Evolutionary conservation across 2,113 vertebrate genomes (phyloP), one percentile per base, ranked within the genome.

Genomic region (Phyllopteryx taeniolatus): DNA sequence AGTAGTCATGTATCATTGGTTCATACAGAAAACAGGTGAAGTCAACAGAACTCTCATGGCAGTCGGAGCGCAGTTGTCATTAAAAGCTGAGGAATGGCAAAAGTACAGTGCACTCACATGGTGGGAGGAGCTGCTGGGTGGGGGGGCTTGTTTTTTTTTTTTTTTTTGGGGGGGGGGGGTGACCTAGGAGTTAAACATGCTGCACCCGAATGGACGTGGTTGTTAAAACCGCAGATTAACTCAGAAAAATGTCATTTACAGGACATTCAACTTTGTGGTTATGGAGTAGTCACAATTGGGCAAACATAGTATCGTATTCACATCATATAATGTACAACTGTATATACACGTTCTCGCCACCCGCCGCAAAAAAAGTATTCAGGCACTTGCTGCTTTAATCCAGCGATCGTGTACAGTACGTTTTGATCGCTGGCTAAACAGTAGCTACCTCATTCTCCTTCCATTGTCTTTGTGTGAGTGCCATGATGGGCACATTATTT

Each of bases 281-380:
- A 88, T 81, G 85, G 77, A 80, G 83, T 80, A 79, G 73, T 89
- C 86, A 88, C 83, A 10, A 27, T 78, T 87, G 86, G 73, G 87
- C 86, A 90, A 89, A 91, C 90, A 90, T 81, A 87, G 84, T 70
- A 80, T 85, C 91, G 71, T 93, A 92, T 93, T 93, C 89, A 92
- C 90, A 92, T 78, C 78, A 91, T 86, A 91, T 86, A 91, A 91
- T 93, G 90, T 93, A 93, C 91, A 93, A 85, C 87, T 89, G 86
- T 93, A 92, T 93, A 83, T 89, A 88, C 90, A 92, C 74, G 76
- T 68, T 88, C 79, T 79, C 79, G 88, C 70, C 67, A 81, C 67
- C 82, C 42, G 72, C 67, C 1, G n/a, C 69, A 81, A 81, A 83
- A 85, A 88, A 86, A 88, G 78, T 85, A 83, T 91, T 90, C 90